phyloP scores from a whole-genome alignment of 2,113 vertebrate species.

The Mustelus asterias region DNA sequence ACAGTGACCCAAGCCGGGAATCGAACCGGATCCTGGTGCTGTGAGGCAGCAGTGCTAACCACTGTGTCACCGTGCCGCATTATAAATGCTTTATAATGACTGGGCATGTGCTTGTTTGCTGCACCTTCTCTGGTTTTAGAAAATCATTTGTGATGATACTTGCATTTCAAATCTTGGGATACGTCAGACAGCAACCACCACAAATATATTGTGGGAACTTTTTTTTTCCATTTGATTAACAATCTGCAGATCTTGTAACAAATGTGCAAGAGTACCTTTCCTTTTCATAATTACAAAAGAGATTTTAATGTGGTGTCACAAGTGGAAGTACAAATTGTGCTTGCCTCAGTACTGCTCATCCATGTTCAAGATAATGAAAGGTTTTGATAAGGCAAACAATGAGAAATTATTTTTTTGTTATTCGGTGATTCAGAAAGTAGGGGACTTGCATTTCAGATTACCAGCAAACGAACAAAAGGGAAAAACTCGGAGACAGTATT shows the following conservation, averaged over 20 bases:
- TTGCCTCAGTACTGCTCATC: background rate
- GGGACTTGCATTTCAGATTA: background rate
- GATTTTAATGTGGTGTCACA: background rate
- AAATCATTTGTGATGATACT: background rate
- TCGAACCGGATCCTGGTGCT: no score
- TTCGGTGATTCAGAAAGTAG: background rate
- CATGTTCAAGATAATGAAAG: conserved; percentile 1
- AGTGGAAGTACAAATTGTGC: background rate
- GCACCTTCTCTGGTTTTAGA: background rate
- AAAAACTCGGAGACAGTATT: background rate
- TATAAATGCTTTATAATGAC: background rate
- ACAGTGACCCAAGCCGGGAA: no score
- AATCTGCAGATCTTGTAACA: background rate
- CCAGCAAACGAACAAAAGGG: background rate
- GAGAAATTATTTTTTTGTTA: background rate
- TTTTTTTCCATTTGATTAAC: background rate
- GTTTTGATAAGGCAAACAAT: background rate
- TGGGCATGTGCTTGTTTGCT: background rate
- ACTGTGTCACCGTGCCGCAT: no score
- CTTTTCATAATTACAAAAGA: background rate
- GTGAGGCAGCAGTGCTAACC: no score
- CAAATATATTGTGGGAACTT: background rate
- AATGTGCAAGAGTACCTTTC: background rate
- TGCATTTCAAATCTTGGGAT: background rate
- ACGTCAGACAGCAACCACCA: background rate